These are phyloP conservation scores for Aviceda subcristata DNA, from an alignment of 2,113 vertebrate genomes.

Conservation along the genomic window DNA sequence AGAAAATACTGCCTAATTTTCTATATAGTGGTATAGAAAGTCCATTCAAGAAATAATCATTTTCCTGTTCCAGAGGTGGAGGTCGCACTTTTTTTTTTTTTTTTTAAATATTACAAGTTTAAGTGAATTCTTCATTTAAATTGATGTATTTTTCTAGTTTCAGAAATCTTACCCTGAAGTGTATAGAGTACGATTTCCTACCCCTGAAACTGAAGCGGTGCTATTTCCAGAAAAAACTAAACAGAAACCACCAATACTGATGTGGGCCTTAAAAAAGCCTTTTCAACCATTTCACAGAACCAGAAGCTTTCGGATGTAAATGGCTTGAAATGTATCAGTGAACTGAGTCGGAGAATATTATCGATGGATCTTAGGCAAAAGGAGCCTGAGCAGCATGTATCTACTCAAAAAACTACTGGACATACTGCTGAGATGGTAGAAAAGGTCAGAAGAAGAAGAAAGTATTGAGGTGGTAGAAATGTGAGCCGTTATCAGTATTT, in stretches of 20 bases:
- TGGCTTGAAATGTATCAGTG: not conserved
- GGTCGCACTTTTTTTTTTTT: not conserved
- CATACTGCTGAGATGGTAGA: not conserved
- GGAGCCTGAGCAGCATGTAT: not conserved
- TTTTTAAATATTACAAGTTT: not conserved
- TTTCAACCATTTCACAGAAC: slow-evolving; percentile 88
- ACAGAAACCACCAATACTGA: slow-evolving; percentile 75
- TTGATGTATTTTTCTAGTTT: slow-evolving; percentile 74
- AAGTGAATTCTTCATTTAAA: not conserved
- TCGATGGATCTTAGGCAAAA: not conserved
- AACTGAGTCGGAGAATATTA: not conserved
- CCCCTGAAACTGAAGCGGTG: slow-evolving; percentile 78
- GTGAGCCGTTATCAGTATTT: slow-evolving; percentile 67
- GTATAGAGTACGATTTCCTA: slow-evolving; percentile 82
- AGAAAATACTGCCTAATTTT: not conserved
- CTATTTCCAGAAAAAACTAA: slow-evolving; percentile 79
- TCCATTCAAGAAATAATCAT: not conserved
- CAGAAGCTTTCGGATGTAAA: slow-evolving; percentile 84
- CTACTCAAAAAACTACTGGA: not conserved
- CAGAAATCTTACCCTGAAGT: slow-evolving; percentile 86
- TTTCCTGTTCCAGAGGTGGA: not conserved
- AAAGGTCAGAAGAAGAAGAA: not conserved
- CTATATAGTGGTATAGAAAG: not conserved
- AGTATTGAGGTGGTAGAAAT: not conserved
- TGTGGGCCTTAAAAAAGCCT: slow-evolving; percentile 80